Base-by-base conservation (phyloP, 2,797 vertebrate genomes). In the Odontamblyopus lacepedii region DNA sequence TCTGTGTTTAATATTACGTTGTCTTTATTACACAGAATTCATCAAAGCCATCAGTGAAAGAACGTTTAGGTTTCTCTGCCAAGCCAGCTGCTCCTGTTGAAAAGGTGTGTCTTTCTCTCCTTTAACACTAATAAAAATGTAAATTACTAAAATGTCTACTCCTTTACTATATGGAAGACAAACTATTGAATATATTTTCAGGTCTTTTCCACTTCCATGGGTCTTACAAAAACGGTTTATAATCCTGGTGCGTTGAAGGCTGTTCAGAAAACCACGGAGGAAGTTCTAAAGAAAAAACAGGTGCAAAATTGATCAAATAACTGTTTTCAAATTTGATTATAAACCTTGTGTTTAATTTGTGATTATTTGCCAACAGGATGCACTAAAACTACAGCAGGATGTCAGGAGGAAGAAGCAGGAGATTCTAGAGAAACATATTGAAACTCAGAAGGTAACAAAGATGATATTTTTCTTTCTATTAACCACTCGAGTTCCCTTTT, bases 201-300 rank as follows among this genome's bases (percentile, higher is more conserved):
- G 98, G 97, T 98, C 70, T 96, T 97, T 86, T 97, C 96, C n/a
- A 98, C 96, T 60, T 97, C 96, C 75, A 95, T 92, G 74, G 98
- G 98, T 73, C 95, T 99, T 83, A 98, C 97, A 71, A 99, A 99
- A 94, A 99, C 98, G 0, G 97, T 99, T 64, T 99, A 98, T 91
- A 99, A 99, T 82, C 96, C 96, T 74, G 95, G 95, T 83, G 98
- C 97, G 84, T 86, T 98, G 88, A 98, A 98, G 88, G 93, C 95
- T 71, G 95, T 92, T 63, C 98, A 98, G 85, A 98, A 97, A 91
- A 90, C 89, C 80, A 87, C 94, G 73, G 96, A 48, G 13, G 44
- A 98, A 82, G 96, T 93, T 80, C 92, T 97, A 87, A 98, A 97
- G 90, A 99, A 97, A 92, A 98, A 98, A 89, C 96, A 94, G 95